Percentiles rank a stretch among this genome's conserved stretches.
Conservation (phyloP, 2,797 vertebrate species). For the Labroides dimidiatus region DNA sequence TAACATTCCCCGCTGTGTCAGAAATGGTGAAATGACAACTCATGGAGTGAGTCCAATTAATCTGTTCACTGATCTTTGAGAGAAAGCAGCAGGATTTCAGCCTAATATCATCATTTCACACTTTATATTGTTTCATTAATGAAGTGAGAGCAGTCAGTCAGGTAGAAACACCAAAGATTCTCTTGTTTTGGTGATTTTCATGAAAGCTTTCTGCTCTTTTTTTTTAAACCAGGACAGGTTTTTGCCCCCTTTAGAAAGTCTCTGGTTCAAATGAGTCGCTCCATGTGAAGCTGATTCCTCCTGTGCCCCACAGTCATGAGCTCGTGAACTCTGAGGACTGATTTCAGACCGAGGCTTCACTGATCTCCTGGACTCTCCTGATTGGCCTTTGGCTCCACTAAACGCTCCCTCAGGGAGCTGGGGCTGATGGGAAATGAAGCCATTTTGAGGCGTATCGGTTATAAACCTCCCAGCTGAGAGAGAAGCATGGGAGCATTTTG, state of each 20-base stretch:
- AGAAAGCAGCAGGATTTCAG: constrained; percentile 12
- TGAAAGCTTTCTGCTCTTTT: too few relatives aligned
- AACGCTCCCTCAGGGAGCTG: constrained; percentile 39
- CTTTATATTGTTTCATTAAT: constrained; percentile 7
- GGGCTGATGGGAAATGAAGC: constrained; percentile 55
- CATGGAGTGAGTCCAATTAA: constrained; percentile 29
- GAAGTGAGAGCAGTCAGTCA: constrained; percentile 3
- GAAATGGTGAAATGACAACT: constrained; percentile 41
- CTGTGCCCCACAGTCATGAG: constrained; percentile 37
- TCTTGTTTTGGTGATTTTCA: constrained; percentile 1
- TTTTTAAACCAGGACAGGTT: neutral
- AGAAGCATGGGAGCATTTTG: constrained; percentile 23
- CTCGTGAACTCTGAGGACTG: constrained; percentile 57
- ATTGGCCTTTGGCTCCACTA: constrained; percentile 64
- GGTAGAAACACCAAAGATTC: constrained; percentile 5
- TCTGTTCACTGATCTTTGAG: constrained; percentile 12
- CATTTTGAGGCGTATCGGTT: constrained; percentile 53
- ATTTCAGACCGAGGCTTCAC: constrained; percentile 55
- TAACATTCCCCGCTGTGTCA: constrained; percentile 34
- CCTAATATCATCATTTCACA: neutral
- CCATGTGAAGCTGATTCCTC: constrained; percentile 34
- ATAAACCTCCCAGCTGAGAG: constrained; percentile 31
- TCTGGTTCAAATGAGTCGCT: constrained; percentile 39
- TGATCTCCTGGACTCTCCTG: constrained; percentile 50
- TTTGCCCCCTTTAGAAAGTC: constrained; percentile 6